Evolutionary conservation across 2,113 vertebrate species (phyloP).

Genomic region (Chaenogobius annularis): DNA sequence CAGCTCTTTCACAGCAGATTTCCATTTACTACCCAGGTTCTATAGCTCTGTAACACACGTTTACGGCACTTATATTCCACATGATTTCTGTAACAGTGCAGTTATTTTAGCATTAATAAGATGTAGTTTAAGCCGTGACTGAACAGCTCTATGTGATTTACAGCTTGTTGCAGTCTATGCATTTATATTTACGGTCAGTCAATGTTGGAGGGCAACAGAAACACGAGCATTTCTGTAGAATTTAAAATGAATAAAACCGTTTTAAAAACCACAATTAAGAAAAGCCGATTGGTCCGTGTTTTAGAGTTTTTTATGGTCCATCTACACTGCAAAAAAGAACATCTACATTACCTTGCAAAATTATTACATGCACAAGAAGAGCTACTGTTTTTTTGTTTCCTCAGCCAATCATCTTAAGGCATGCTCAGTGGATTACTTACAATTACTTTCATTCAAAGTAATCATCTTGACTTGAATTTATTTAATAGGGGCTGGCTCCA

Average conservation of each 20-base stretch:
- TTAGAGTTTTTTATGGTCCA: not conserved
- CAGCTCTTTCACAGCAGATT: conserved; percentile 27
- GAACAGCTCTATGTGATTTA: conserved; percentile 25
- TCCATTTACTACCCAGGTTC: conserved; percentile 9
- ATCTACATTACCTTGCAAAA: too few relatives aligned
- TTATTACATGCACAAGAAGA: too few relatives aligned
- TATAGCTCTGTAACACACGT: conserved; percentile 35
- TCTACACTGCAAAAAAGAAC: too few relatives aligned
- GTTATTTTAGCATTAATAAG: conserved; percentile 4
- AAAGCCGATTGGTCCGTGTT: not conserved
- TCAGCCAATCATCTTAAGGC: too few relatives aligned
- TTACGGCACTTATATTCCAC: conserved; percentile 1
- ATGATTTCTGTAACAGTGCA: not conserved
- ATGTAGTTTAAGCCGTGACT: conserved; percentile 2
- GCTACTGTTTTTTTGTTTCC: too few relatives aligned
- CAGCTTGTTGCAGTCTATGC: conserved; percentile 16
- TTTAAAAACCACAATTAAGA: not conserved
- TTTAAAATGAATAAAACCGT: not conserved
- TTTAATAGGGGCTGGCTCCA: too few relatives aligned
- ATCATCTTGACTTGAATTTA: too few relatives aligned
- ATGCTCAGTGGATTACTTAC: not conserved
- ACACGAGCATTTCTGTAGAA: not conserved
- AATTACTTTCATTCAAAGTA: not conserved
- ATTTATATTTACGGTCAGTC: conserved; percentile 33
- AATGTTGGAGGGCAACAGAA: conserved; percentile 23